phyloP scores from a whole-genome alignment of 2,797 vertebrate species.

The Cyclura pinguis region DNA sequence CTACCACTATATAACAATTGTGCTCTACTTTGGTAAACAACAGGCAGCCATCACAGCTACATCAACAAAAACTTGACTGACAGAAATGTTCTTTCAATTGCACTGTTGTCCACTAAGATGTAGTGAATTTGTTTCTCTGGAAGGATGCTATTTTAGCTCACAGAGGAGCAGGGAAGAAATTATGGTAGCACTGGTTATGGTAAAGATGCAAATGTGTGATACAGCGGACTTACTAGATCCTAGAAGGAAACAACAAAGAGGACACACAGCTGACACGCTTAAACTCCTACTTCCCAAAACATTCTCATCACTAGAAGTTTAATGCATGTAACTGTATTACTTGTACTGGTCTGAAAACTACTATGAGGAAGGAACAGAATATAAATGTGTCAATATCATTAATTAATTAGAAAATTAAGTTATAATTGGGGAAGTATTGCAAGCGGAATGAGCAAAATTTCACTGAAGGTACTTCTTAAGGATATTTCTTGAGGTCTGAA shows the following conservation, averaged over 20 bases:
- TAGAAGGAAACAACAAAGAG: not conserved
- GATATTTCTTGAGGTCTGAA: not conserved
- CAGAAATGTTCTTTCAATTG: not conserved
- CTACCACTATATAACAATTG: conserved; percentile 8
- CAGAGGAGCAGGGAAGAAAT: not conserved
- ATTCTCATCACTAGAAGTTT: not conserved
- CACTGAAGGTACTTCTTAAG: not conserved
- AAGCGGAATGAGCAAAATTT: not conserved
- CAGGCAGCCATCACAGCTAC: not conserved
- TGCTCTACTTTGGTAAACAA: not conserved
- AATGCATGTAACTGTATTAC: not conserved
- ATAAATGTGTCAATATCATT: not conserved
- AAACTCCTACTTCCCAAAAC: not conserved
- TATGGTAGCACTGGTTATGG: not conserved
- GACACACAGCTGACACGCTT: not conserved
- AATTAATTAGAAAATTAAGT: not conserved
- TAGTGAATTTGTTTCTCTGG: too few species aligned
- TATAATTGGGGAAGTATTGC: not conserved
- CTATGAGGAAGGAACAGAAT: not conserved
- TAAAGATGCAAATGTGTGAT: not conserved
- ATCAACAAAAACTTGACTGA: not conserved
- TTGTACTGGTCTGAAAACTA: not conserved
- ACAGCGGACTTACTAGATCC: not conserved
- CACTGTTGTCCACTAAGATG: too few species aligned
- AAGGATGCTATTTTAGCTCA: not conserved